phyloP scores from a whole-genome alignment of 2,888 invertebrate genomes.

The Tinea semifulvella region DNA sequence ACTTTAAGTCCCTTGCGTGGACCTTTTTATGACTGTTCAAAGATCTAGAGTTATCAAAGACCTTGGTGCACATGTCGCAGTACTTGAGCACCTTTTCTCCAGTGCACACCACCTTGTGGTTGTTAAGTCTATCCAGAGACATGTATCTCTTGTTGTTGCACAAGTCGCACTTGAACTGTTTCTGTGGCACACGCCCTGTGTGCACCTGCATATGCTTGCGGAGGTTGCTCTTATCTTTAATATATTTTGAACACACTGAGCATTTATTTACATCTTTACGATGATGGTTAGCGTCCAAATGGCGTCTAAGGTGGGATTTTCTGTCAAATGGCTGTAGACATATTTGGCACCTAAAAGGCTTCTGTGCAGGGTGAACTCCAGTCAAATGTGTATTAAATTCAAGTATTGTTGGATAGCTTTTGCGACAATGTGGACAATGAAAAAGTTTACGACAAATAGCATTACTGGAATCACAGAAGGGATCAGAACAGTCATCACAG shows the following conservation, averaged over 20 bases:
- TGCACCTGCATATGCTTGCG: conserved; percentile 67
- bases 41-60: conserved; percentile 63
- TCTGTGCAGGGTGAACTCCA: conserved; percentile 62
- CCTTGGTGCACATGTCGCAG: conserved; percentile 65
- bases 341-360: conserved; percentile 62
- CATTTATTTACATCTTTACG: conserved; percentile 65
- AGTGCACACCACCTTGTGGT: conserved; percentile 62
- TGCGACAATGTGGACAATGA: conserved; percentile 64
- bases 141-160: conserved; percentile 64
- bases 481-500: conserved; percentile 64
- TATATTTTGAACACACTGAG: conserved; percentile 63
- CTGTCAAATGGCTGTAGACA: conserved; percentile 62
- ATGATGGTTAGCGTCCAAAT: conserved; percentile 58
- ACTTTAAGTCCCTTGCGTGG: conserved; percentile 61
- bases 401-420: conserved; percentile 61
- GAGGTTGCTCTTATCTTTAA: conserved; percentile 63
- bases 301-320: conserved; percentile 58
- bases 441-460: conserved; percentile 57
- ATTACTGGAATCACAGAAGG: conserved; percentile 59
- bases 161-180: conserved; percentile 63
- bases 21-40: conserved; percentile 64
- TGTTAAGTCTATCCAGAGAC: conserved; percentile 61
- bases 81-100: conserved; percentile 60
- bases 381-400: conserved; percentile 63
- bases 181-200: conserved; percentile 60